phyloP scores from a whole-genome alignment of 2,113 vertebrate genomes.

The Poeciliopsis turrubarensis region DNA sequence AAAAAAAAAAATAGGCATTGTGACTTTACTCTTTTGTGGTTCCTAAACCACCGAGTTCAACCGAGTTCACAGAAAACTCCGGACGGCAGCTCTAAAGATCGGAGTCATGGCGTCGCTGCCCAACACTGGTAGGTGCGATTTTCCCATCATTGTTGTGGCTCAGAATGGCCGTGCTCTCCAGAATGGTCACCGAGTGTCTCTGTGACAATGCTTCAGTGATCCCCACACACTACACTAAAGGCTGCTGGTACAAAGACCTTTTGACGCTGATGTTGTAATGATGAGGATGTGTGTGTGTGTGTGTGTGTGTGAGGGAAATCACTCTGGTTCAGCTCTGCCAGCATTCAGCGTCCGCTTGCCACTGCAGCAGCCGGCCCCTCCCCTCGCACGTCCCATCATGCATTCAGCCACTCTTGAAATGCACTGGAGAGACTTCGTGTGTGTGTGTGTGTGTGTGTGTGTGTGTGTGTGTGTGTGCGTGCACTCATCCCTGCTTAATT shows the following conservation, averaged over 20 bases:
- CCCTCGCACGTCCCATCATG: constrained; percentile 30
- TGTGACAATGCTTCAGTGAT: constrained; percentile 75
- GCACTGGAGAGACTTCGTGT: constrained; percentile 22
- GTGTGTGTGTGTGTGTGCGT: constrained; percentile 5
- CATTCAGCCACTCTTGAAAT: constrained; percentile 45
- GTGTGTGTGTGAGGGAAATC: background rate
- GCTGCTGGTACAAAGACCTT: constrained; percentile 73
- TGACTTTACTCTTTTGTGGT: constrained; percentile 37
- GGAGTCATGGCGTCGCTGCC: constrained; percentile 31
- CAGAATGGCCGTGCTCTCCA: constrained; percentile 62
- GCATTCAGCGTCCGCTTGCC: constrained; percentile 52
- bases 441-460: background rate
- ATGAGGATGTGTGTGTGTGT: background rate
- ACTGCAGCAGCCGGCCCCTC: constrained; percentile 56
- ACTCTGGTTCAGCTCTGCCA: constrained; percentile 24
- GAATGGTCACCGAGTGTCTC: constrained; percentile 62
- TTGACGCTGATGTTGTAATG: constrained; percentile 48
- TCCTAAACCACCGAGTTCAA: background rate
- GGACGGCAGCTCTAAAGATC: constrained; percentile 5
- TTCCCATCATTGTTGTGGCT: constrained; percentile 62
- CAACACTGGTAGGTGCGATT: constrained; percentile 32
- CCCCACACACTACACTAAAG: constrained; percentile 58
- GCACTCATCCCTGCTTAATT: constrained; percentile 42
- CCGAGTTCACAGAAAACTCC: constrained; percentile 11
- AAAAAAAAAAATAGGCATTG: constrained; percentile 17